Evolutionary conservation across 53 echinoderm and acorn worm species (phyloP).

Genomic region (Astropecten irregularis): DNA sequence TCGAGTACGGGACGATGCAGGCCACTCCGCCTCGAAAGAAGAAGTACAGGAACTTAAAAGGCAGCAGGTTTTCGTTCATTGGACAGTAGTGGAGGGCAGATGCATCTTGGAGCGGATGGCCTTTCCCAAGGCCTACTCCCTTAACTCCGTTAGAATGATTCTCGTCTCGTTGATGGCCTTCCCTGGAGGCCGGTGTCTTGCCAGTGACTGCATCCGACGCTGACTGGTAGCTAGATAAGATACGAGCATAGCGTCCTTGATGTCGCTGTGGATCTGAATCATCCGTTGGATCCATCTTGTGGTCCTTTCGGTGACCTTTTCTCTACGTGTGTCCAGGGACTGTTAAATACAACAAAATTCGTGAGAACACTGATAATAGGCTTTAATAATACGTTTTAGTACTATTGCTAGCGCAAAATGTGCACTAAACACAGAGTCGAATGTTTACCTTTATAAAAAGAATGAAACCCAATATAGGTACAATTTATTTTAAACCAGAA

Average conservation of each 20-base stretch:
- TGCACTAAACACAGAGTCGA: too few species aligned
- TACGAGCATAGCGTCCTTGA: neutral
- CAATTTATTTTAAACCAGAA: too few species aligned
- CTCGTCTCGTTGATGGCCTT: neutral
- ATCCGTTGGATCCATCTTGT: too few species aligned
- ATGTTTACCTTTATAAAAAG: too few species aligned
- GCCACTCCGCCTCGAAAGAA: constrained; percentile 74
- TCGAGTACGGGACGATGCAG: constrained; percentile 58
- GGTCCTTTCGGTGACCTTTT: too few species aligned
- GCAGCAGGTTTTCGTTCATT: constrained; percentile 62
- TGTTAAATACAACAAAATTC: too few species aligned
- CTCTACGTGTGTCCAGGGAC: too few species aligned
- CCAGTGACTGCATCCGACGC: neutral
- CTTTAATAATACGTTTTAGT: too few species aligned
- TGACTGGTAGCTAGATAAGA: neutral
- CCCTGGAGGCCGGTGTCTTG: neutral
- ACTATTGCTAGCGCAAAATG: too few species aligned
- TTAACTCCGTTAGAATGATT: neutral
- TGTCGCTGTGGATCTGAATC: neutral
- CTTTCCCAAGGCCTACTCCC: neutral
- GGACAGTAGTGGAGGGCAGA: constrained; percentile 10
- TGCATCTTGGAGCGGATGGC: neutral
- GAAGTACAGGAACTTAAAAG: constrained; percentile 78
- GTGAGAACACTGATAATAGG: too few species aligned
- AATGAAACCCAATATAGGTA: too few species aligned